Percentiles rank a stretch among this genome's conserved stretches.
These are phyloP conservation scores for Brachionus koreanus DNA, from an alignment of 1,140 invertebrate species.

Conservation along the genomic window DNA sequence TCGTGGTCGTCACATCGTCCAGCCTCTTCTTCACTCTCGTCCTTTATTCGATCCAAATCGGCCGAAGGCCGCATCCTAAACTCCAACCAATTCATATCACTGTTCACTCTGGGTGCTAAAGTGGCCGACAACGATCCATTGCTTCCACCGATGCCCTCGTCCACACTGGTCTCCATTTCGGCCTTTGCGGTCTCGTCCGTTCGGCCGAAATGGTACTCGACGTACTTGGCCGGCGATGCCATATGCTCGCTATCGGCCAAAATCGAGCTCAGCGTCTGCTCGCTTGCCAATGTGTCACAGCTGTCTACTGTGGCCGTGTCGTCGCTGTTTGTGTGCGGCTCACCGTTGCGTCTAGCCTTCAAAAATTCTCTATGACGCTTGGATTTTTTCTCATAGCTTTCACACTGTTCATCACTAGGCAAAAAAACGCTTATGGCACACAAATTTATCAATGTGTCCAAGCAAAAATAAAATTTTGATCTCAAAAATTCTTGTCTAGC, in stretches of 20 bases:
- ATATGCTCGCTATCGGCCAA: neutral
- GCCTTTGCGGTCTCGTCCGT: neutral
- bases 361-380: neutral
- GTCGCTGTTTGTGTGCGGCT: neutral
- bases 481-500: neutral
- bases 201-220: neutral
- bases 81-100: neutral
- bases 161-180: constrained; percentile 35
- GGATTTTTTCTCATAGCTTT: neutral
- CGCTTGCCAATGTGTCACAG: constrained; percentile 10
- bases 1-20: neutral
- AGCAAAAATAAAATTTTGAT: constrained; percentile 25
- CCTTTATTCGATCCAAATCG: neutral
- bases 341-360: neutral
- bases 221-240: neutral
- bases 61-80: neutral
- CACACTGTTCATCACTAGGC: constrained; percentile 31
- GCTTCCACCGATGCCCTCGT: constrained; percentile 22
- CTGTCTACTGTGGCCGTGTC: constrained; percentile 2
- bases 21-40: neutral
- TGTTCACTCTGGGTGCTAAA: neutral
- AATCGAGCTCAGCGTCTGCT: constrained; percentile 22
- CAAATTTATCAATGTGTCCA: constrained; percentile 30
- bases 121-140: constrained; percentile 6
- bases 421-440: constrained; percentile 1